Conservation (phyloP, 2,113 vertebrate species). For the Epinephelus cyanopodus region DNA sequence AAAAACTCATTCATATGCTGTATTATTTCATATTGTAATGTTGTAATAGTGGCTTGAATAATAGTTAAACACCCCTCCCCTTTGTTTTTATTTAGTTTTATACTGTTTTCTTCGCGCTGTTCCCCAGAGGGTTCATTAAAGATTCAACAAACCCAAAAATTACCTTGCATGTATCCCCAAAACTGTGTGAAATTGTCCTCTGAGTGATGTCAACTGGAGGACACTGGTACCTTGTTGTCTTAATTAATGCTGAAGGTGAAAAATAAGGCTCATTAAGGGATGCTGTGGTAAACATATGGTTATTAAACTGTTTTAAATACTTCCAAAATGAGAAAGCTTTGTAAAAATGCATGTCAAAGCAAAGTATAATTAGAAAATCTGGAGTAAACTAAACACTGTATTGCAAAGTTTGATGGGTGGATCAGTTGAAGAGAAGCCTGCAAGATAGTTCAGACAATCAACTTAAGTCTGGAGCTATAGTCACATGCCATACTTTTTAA, state of each 20-base stretch:
- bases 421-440: background rate
- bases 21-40: background rate
- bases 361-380: background rate
- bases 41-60: background rate
- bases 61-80: background rate
- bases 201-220: constrained; percentile 58
- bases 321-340: constrained; percentile 13
- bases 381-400: background rate
- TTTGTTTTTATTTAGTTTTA: constrained; percentile 25
- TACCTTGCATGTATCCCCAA: constrained; percentile 38
- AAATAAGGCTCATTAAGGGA: constrained; percentile 51
- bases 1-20: background rate
- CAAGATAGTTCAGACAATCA: background rate
- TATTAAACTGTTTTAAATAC: constrained; percentile 53
- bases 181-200: constrained; percentile 54
- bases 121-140: constrained; percentile 70
- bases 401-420: background rate
- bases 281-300: constrained; percentile 42
- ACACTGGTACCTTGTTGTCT: constrained; percentile 53
- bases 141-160: constrained; percentile 57
- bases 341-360: background rate
- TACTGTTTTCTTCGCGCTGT: constrained; percentile 17
- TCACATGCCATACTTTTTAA: background rate
- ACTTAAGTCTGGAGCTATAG: background rate
- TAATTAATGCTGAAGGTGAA: constrained; percentile 63